Percentiles rank a stretch among this genome's conserved stretches.
These are phyloP conservation scores for Rhagologus leucostigma DNA, from an alignment of 2,113 vertebrate species.

Conservation along the genomic window DNA sequence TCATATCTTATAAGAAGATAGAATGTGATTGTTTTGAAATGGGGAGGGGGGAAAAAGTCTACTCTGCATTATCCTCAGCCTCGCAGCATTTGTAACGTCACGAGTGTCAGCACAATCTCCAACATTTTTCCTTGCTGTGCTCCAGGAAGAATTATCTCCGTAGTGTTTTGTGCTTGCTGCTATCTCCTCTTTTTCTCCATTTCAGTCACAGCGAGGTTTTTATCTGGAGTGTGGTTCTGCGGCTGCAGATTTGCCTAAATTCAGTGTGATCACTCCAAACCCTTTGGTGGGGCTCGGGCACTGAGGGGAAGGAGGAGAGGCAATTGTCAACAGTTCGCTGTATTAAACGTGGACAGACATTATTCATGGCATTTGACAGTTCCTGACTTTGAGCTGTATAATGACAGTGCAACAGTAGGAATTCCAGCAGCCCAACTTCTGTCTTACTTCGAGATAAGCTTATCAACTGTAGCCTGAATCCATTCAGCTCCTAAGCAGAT, in stretches of 20 bases:
- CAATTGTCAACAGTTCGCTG: conserved; percentile 54
- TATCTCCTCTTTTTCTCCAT: conserved; percentile 20
- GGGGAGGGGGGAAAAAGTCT: conserved; percentile 27
- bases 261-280: neutral
- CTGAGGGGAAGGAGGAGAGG: conserved; percentile 12
- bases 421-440: conserved; percentile 64
- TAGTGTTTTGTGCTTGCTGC: neutral
- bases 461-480: conserved; percentile 45
- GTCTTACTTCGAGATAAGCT: conserved; percentile 61
- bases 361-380: conserved; percentile 66
- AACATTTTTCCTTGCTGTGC: neutral
- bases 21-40: conserved; percentile 62
- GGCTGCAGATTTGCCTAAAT: conserved; percentile 10
- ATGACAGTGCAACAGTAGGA: conserved; percentile 49
- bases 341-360: conserved; percentile 60
- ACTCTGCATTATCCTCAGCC: conserved; percentile 36
- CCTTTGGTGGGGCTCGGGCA: neutral
- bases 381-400: conserved; percentile 65
- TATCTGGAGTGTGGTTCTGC: neutral
- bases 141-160: conserved; percentile 21
- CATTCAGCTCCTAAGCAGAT: neutral
- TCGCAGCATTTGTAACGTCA: neutral
- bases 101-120: neutral
- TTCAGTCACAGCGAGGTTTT: neutral
- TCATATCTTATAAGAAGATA: conserved; percentile 62